Evolutionary conservation across 2,888 invertebrate genomes (phyloP).

Genomic region (Sycophila texana): DNA sequence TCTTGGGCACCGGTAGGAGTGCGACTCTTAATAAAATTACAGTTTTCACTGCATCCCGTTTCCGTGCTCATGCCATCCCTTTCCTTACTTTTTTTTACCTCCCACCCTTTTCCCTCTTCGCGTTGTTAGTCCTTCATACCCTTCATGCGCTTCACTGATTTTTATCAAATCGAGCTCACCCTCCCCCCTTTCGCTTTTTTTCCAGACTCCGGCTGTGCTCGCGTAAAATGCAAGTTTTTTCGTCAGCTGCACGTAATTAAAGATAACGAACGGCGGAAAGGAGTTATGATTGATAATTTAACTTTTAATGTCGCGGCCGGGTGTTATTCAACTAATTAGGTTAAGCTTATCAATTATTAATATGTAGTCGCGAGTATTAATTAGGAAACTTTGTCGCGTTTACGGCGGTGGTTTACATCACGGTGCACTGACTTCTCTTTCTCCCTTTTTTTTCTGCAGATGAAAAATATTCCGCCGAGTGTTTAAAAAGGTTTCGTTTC

Average conservation of each 20-base stretch:
- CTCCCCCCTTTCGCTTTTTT: background rate
- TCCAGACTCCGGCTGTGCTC: background rate
- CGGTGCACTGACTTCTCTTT: no score
- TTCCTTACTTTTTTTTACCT: background rate
- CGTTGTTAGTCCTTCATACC: slow-evolving; percentile 31
- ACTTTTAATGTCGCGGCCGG: slow-evolving; percentile 10
- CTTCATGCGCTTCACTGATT: slow-evolving; percentile 57
- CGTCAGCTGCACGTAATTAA: slow-evolving; percentile 41
- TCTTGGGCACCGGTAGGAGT: background rate
- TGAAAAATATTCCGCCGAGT: no score
- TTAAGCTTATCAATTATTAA: no score
- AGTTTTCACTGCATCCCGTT: slow-evolving; percentile 46
- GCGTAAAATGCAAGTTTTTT: background rate
- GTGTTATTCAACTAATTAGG: no score
- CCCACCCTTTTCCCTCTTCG: background rate
- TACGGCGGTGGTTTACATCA: no score
- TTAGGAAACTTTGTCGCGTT: no score
- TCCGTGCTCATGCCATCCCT: background rate
- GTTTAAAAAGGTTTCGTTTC: no score
- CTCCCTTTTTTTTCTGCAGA: no score
- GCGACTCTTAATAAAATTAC: slow-evolving; percentile 54
- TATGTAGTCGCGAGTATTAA: no score
- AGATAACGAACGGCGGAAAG: background rate
- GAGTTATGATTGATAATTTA: slow-evolving; percentile 33
- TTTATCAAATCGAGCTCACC: slow-evolving; percentile 43